Base-by-base conservation (phyloP, 2,797 vertebrate species). In the Phoeniculus purpureus region DNA sequence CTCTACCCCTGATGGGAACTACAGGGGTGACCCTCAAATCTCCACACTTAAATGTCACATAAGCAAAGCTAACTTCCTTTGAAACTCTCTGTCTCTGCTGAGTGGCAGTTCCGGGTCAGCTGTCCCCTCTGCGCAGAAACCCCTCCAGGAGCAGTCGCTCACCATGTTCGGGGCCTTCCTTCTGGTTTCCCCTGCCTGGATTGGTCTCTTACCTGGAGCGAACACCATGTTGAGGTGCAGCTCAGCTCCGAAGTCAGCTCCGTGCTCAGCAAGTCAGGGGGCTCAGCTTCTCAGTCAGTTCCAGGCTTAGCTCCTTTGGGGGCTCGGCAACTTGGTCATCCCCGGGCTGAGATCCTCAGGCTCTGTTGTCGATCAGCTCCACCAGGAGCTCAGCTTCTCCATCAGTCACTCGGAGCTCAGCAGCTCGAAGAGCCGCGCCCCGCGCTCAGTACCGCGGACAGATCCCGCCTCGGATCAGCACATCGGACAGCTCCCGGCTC, bases 191-290 rank as follows among this genome's bases (percentile, higher is more conserved):
- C 45, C 59, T 10, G 22, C 15, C 34, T 3, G 51, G 52, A 59
- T n/a, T 7, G 4, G 22, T 60, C 27, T 80, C 90, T 96, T 94
- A 96, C 95, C 95, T 96, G 95, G 95, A 66, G 94, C 95, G 16
- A 96, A 95, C 45, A 96, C 95, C 95, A 96, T 96, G 92, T 62
- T 75, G 76, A 26, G 12, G 64, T 26, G 37, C 43, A 23, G 56
- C 54, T 61, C 59, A 14, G 88, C 47, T 54, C 68, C 23, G 12
- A 23, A 48, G 60, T 55, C 54, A 20, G 82, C 59, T 7, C 16
- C 26, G 2, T 23, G 59, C 10, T 15, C 55, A 18, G 47, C 47
- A 9, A 19, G 9, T 21, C 47, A 17, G 18, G 18, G 47, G 47
- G 10, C 55, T 20, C 55, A 31, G 52, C 52, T 9, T 27, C 52